phyloP scores from a whole-genome alignment of 2,113 vertebrate species.

The Pterocles orientalis region DNA sequence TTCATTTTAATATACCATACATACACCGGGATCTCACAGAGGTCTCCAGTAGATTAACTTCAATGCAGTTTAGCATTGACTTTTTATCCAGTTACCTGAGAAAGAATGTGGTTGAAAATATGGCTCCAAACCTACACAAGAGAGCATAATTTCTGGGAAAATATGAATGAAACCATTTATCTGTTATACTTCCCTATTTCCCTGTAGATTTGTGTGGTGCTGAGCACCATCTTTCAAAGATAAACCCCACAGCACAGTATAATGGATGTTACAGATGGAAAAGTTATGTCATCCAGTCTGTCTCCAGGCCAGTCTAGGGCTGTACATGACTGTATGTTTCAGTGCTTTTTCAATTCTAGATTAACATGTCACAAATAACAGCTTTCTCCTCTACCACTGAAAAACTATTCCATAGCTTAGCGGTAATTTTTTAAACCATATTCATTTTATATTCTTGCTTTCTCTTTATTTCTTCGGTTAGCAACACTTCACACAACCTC shows the following conservation, averaged over 20 bases:
- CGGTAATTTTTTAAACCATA: not conserved
- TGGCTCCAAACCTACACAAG: not conserved
- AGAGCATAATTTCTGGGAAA: constrained; percentile 51
- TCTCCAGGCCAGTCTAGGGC: not conserved
- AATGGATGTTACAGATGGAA: constrained; percentile 36
- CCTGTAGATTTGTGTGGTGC: constrained; percentile 23
- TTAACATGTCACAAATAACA: constrained; percentile 51
- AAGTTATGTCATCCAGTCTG: constrained; percentile 43
- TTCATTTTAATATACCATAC: not conserved
- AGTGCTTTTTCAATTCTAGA: constrained; percentile 45
- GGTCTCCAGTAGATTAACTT: constrained; percentile 11
- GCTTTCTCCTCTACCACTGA: not conserved
- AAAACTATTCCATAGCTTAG: not conserved
- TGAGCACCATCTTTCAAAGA: constrained; percentile 42
- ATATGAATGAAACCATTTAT: constrained; percentile 54
- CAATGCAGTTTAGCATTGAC: not conserved
- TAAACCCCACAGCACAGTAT: constrained; percentile 18
- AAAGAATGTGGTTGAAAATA: constrained; percentile 27
- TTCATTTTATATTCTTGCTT: constrained; percentile 13
- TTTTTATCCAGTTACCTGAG: constrained; percentile 12
- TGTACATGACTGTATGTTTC: constrained; percentile 12
- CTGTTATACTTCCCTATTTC: constrained; percentile 9
- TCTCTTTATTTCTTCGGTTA: not conserved
- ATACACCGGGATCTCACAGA: not conserved
- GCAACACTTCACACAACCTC: not conserved